phyloP scores from a whole-genome alignment of 2,113 vertebrate genomes.

The Pituophis catenifer region DNA sequence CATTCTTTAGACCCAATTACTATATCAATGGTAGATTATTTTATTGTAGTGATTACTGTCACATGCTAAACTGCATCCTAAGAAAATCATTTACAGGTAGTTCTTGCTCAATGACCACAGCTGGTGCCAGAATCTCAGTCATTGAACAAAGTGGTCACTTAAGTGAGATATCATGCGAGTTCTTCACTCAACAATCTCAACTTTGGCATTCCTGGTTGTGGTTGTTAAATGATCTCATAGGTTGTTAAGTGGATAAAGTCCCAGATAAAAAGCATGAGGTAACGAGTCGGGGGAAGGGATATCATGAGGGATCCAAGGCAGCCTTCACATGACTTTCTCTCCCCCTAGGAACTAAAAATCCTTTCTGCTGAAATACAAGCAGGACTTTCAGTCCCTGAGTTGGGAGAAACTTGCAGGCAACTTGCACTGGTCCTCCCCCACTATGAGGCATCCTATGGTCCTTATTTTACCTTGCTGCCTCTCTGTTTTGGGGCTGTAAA shows the following conservation, averaged over 20 bases:
- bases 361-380: not conserved
- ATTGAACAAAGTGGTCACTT: not conserved
- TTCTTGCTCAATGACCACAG: not conserved
- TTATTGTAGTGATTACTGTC: not conserved
- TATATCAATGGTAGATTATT: not conserved
- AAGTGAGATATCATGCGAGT: not conserved
- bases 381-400: not conserved
- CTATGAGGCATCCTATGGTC: not conserved
- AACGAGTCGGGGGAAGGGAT: not conserved
- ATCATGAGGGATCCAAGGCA: not conserved
- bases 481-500: not conserved
- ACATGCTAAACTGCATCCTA: not conserved
- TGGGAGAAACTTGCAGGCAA: not conserved
- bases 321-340: not conserved
- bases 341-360: not conserved
- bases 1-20: not conserved
- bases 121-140: not conserved
- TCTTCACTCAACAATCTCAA: not conserved
- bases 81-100: not conserved
- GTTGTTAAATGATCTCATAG: not conserved
- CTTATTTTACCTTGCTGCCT: not conserved
- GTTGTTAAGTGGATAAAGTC: not conserved
- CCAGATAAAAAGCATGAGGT: not conserved
- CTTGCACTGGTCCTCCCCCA: not conserved
- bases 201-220: not conserved